Conservation (phyloP, 1,140 invertebrate genomes). For the Heliconius melpomene region DNA sequence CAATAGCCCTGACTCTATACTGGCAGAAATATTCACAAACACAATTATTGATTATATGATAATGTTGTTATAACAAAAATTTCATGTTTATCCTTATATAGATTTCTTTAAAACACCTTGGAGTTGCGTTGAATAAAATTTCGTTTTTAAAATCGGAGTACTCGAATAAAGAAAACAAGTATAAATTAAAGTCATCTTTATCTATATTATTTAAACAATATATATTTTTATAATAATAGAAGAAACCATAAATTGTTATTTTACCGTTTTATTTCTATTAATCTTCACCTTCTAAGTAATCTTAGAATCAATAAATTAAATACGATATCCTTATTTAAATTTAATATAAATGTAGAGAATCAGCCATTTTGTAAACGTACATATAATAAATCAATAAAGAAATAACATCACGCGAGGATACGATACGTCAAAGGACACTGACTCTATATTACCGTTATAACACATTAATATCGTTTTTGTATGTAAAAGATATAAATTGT, state of each 20-base stretch:
- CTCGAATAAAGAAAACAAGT: no score
- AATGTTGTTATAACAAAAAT: conserved; percentile 10
- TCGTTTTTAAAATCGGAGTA: no score
- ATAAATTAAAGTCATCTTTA: no score
- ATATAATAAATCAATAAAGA: conserved; percentile 4
- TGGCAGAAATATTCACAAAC: conserved; percentile 21
- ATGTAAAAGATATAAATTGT: neutral
- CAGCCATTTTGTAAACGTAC: neutral
- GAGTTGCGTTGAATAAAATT: no score
- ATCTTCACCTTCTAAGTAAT: neutral
- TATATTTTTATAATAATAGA: no score
- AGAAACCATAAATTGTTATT: neutral
- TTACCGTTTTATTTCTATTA: neutral
- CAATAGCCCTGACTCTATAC: conserved; percentile 24
- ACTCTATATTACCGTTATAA: conserved; percentile 29
- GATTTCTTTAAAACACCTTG: neutral
- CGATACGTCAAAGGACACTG: conserved; percentile 19
- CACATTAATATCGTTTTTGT: conserved; percentile 1
- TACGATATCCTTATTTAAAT: neutral
- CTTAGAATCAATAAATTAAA: neutral
- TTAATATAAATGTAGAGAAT: neutral
- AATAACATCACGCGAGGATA: neutral
- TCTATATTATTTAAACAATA: no score
- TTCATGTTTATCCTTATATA: neutral
- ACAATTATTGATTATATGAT: conserved; percentile 14